Base-by-base conservation (phyloP, 1,140 invertebrate species). In the Telenomus remus region DNA sequence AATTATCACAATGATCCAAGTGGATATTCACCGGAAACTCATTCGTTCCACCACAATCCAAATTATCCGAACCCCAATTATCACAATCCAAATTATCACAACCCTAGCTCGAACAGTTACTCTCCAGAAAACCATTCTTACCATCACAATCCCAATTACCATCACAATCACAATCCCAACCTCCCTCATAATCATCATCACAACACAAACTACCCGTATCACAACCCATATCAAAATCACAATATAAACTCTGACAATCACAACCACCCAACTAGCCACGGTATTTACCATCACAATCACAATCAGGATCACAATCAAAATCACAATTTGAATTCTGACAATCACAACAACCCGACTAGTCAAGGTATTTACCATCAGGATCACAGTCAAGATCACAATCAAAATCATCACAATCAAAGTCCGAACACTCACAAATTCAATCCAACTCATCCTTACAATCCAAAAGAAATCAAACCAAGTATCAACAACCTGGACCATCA, bases 191-290 rank as follows among this genome's bases (percentile, higher is more conserved):
- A 39, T 50, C 47, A 65, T 43, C 44, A 71, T n/a, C 19, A 69
- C 12, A 34, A 49, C 10, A n/a, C 59, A 10, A 39, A 15, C 13
- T 10, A 33, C 10, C 16, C 59, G 11, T 27, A n/a, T 13, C 16
- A 27, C 37, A 50, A 80, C 79, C 10, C 33, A 15, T 39, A 71
- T 55, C 68, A 68, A 50, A 16, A 69, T 50, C 44, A 33, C 12
- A 35, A 50, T 6, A 1, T 27, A 34, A 3, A 10, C 6, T 6
- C 19, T 6, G 19, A 27, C 19, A 27, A 27, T 27, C 1, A 27
- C 6, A 3, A 27, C 19, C 1, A 27, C 19, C 6, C 19, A 27
- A 27, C 19, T 6, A 6, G 19, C 19, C 19, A 27, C 19, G 19
- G 19, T 27, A 27, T 27, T 27, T 27, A 27, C 19, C 19, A 6